phyloP scores from a whole-genome alignment of 2,113 vertebrate genomes.

The Natator depressus region DNA sequence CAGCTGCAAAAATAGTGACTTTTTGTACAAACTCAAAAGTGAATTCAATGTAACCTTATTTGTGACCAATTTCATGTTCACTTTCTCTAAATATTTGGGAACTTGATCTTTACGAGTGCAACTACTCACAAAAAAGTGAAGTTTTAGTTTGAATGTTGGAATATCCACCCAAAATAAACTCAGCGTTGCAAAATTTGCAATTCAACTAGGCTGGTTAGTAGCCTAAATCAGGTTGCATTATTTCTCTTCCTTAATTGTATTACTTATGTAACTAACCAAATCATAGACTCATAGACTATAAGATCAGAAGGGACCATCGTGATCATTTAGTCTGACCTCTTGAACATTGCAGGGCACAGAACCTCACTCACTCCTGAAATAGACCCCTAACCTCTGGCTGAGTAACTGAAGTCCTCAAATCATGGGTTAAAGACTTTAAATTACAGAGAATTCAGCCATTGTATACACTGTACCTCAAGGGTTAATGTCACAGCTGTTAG shows the following conservation, averaged over 20 bases:
- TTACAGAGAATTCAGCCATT: too few species aligned
- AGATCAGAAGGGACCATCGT: too few species aligned
- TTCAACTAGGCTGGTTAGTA: neutral
- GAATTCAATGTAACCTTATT: neutral
- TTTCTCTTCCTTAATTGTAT: neutral
- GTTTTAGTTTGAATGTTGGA: neutral
- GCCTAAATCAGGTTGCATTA: neutral
- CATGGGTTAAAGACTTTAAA: too few species aligned
- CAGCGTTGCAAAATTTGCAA: neutral
- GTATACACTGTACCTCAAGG: neutral
- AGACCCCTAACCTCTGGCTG: too few species aligned
- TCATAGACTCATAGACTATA: too few species aligned
- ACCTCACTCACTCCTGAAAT: too few species aligned
- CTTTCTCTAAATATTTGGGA: neutral
- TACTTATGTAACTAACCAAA: neutral
- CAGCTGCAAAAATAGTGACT: neutral
- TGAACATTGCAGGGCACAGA: too few species aligned
- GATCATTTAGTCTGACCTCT: too few species aligned
- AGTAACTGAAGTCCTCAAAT: too few species aligned
- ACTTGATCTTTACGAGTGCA: neutral
- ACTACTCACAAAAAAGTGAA: neutral
- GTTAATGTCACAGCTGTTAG: neutral
- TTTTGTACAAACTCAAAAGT: neutral
- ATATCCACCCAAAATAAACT: neutral
- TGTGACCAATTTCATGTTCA: neutral